Percentiles rank a stretch among this genome's conserved stretches.
Evolutionary conservation across 1,140 invertebrate species (phyloP).

Genomic region (Musca domestica): DNA sequence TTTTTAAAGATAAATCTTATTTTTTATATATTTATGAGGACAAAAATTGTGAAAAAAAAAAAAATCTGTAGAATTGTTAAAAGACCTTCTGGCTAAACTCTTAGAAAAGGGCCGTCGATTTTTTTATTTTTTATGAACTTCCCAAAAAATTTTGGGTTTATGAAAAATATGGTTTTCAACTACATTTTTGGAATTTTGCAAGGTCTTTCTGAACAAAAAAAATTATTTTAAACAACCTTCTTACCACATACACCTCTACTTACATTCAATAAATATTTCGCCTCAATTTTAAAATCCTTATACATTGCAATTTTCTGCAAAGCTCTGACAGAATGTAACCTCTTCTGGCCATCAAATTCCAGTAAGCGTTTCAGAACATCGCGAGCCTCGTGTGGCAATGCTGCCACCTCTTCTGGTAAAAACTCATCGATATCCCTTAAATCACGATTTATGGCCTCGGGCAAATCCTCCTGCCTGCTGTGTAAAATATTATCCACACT

Average conservation of each 20-base stretch:
- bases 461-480: not conserved
- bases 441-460: not conserved
- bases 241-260: slow-evolving; percentile 2
- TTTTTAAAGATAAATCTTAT: too few relatives aligned
- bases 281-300: slow-evolving; percentile 52
- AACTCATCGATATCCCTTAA: slow-evolving; percentile 24
- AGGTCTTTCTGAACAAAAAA: not conserved
- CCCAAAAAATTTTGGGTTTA: too few relatives aligned
- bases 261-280: slow-evolving; percentile 36
- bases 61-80: too few relatives aligned
- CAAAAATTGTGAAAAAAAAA: too few relatives aligned
- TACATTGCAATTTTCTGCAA: slow-evolving; percentile 57
- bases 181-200: not conserved
- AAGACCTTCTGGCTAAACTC: too few relatives aligned
- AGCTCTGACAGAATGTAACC: slow-evolving; percentile 54
- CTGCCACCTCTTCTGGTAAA: slow-evolving; percentile 36
- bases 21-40: too few relatives aligned
- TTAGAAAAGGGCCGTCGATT: too few relatives aligned
- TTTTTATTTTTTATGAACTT: too few relatives aligned
- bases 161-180: not conserved
- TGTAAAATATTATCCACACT: not conserved
- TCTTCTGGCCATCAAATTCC: slow-evolving; percentile 49
- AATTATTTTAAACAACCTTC: not conserved
- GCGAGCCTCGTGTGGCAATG: slow-evolving; percentile 42
- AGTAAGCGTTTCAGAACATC: slow-evolving; percentile 56